A percentile compares a stretch with the other conserved stretches of the same genome.
phyloP scores from a whole-genome alignment of 2,797 vertebrate species.

The Sebastes iracundus region DNA sequence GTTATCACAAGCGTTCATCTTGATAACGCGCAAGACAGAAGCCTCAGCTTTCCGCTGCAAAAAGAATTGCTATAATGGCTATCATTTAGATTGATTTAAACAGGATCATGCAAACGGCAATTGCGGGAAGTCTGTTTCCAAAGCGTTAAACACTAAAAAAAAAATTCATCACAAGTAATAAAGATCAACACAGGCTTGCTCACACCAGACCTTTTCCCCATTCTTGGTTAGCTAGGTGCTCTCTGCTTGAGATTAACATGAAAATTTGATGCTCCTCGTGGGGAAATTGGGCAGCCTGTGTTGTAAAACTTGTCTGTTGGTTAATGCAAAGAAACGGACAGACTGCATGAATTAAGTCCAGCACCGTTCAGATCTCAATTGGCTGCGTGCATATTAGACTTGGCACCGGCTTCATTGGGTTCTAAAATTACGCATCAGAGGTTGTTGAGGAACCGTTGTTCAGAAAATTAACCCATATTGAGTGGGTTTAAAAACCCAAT shows the following conservation, averaged over 20 bases:
- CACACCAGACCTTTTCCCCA: background rate
- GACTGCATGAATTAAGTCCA: background rate
- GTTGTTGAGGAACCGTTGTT: constrained; percentile 14
- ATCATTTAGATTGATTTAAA: background rate
- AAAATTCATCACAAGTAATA: background rate
- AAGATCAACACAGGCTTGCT: background rate
- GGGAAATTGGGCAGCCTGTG: background rate
- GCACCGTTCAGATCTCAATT: background rate
- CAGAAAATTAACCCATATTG: constrained; percentile 42
- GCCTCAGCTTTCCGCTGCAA: background rate
- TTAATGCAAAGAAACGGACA: background rate
- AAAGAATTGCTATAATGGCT: background rate
- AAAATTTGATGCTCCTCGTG: background rate
- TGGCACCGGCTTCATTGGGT: background rate
- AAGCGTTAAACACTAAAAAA: background rate
- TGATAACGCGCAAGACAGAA: background rate
- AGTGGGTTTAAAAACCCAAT: constrained; percentile 53
- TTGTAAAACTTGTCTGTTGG: background rate
- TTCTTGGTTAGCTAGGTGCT: background rate
- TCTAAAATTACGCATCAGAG: constrained; percentile 19
- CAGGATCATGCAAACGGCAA: background rate
- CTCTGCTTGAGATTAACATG: background rate
- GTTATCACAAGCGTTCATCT: too few relatives aligned
- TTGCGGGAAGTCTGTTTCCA: background rate
- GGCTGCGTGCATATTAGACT: background rate